Conservation (phyloP, 2,113 vertebrate genomes). For the Pituophis catenifer region DNA sequence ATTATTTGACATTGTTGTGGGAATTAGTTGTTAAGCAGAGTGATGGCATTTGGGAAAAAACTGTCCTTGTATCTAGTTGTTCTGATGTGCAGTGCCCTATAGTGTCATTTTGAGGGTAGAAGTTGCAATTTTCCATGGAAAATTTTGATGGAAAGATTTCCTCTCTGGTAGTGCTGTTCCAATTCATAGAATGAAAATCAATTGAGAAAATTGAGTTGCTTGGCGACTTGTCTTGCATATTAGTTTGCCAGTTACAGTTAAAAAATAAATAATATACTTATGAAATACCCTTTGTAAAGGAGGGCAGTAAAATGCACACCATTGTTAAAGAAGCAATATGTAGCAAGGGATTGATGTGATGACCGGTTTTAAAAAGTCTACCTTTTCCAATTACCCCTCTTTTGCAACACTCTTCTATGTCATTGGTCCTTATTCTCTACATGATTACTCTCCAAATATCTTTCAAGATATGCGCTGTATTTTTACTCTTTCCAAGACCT, state of each 20-base stretch:
- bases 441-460: constrained; percentile 17
- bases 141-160: neutral
- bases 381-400: neutral
- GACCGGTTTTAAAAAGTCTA: neutral
- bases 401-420: neutral
- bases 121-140: too few relatives aligned
- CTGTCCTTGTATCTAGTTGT: too few relatives aligned
- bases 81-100: too few relatives aligned
- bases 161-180: neutral
- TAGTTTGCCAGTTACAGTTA: neutral
- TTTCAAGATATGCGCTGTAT: neutral
- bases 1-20: too few relatives aligned
- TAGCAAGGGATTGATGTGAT: neutral
- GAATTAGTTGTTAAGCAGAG: too few relatives aligned
- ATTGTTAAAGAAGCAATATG: neutral
- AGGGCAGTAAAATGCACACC: neutral
- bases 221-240: neutral
- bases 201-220: neutral
- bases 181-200: neutral
- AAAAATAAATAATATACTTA: neutral
- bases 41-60: too few relatives aligned
- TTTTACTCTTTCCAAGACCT: neutral
- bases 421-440: neutral
- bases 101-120: too few relatives aligned
- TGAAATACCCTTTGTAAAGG: neutral